Evolutionary conservation across 2,113 vertebrate species (phyloP), one percentile per base, ranked within the genome.

Genomic region (Eptatretus burgeri): DNA sequence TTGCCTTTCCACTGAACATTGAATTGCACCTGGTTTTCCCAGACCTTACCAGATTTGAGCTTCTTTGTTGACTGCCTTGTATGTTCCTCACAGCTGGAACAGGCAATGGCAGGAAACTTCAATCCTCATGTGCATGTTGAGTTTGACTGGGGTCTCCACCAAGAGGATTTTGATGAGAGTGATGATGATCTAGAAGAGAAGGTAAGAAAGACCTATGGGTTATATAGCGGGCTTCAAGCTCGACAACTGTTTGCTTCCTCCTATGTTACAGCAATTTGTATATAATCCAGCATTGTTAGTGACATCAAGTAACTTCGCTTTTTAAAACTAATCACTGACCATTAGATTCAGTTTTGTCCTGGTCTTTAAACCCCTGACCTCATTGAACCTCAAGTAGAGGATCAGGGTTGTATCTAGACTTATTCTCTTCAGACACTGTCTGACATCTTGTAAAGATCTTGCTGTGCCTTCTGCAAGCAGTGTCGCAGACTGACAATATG

Each of bases 151-250:
- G 68, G 67, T 10, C 66, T 78, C 51, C 70, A 75, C 27, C 72
- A 78, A 65, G 78, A 74, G 8, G 74, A 78, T 50, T 68, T 74
- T 56, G 75, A 75, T 19, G 78, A 80, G 67, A 79, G 75, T 13
- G 76, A 78, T 0, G 69, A 79, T 60, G 76, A 80, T 17, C 68
- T 77, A 51, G 75, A 77, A 64, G 75, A 76, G 52, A 78, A 76
- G 74, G 75, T 78, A 51, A 68, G 66, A 17, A 41, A 41, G 27
- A 41, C 27, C 27, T 41, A 60, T 62, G 56, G 56, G n/a, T 62
- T 62, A 19, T 62, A 62, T 11, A 63, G 13, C 13, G 20, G 20
- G 16, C 13, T 49, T 63, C 10, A 63, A 17, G 16, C 19, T 16
- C 14, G 14, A 16, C 63, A 13, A 14, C 10, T 11, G 10, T 19